phyloP scores from a whole-genome alignment of 2,113 vertebrate genomes.

The Morphnarchus princeps region DNA sequence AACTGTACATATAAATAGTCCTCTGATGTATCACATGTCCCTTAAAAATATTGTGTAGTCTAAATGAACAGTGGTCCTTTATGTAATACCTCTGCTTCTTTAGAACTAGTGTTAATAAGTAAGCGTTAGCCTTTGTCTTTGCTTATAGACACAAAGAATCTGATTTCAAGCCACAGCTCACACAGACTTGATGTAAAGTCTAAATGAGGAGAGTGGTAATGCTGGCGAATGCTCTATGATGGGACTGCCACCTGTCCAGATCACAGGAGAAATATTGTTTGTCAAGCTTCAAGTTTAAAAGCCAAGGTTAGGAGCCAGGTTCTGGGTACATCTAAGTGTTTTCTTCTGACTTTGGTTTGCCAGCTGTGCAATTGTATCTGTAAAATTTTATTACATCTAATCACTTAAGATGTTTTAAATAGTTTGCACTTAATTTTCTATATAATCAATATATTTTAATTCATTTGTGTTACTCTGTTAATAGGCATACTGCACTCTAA shows the following conservation, averaged over 20 bases:
- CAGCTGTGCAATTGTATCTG: neutral
- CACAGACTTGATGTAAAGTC: constrained; percentile 53
- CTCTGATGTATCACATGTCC: neutral
- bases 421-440: constrained; percentile 42
- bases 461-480: neutral
- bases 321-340: neutral
- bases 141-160: constrained; percentile 33
- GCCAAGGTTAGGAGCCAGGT: constrained; percentile 37
- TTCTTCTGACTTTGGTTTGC: neutral
- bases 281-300: constrained; percentile 26
- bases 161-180: constrained; percentile 53
- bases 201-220: constrained; percentile 60
- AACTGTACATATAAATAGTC: neutral
- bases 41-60: constrained; percentile 30
- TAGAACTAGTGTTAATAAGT: neutral
- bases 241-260: constrained; percentile 57
- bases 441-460: neutral
- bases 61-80: neutral
- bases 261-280: constrained; percentile 5
- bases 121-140: constrained; percentile 41
- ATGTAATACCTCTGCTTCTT: constrained; percentile 32
- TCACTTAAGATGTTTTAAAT: constrained; percentile 24
- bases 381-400: neutral
- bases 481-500: neutral
- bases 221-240: neutral